Evolutionary conservation across 2,888 invertebrate species (phyloP).

Genomic region (Ceriagrion tenellum): DNA sequence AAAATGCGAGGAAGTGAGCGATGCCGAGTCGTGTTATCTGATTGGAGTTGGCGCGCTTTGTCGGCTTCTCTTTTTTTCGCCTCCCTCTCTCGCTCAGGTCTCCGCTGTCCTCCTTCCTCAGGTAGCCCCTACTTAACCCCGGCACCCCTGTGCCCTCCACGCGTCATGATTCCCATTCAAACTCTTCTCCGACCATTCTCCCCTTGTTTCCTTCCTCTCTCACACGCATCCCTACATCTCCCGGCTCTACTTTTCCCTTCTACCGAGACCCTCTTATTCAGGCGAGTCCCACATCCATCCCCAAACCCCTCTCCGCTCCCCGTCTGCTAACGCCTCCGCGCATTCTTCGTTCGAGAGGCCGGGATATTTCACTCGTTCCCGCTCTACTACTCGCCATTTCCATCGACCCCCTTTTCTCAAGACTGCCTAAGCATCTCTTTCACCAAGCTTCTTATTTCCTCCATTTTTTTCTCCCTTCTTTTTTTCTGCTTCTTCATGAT

Average conservation of each 20-base stretch:
- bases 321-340: background rate
- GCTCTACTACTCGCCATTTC: background rate
- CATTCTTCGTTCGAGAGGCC: background rate
- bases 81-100: background rate
- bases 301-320: background rate
- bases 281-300: background rate
- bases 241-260: background rate
- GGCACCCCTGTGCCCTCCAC: background rate
- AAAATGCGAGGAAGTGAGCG: too few relatives aligned
- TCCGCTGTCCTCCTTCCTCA: background rate
- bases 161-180: background rate
- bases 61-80: background rate
- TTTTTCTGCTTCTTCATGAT: background rate
- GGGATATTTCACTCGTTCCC: background rate
- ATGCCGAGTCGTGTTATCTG: too few relatives aligned
- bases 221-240: background rate
- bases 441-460: background rate
- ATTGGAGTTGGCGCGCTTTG: too few relatives aligned
- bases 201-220: background rate
- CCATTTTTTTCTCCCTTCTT: background rate
- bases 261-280: background rate
- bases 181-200: background rate
- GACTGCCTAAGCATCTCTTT: constrained; percentile 11
- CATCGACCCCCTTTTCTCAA: background rate
- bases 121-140: background rate